Conservation (phyloP, 2,888 invertebrate species). For the Cryptophagus acutangulus region DNA sequence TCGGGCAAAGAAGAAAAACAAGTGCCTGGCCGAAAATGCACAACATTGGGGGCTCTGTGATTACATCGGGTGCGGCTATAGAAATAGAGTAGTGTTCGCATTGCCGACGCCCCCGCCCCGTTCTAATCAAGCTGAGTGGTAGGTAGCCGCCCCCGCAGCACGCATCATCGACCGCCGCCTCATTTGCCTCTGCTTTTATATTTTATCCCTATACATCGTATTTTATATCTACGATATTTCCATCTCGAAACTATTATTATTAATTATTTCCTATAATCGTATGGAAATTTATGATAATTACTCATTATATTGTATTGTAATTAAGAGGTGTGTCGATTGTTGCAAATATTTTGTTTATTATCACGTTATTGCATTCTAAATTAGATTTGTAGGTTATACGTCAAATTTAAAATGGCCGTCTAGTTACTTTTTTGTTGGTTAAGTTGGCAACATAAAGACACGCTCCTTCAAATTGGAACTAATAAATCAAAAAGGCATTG, state of each 20-base stretch:
- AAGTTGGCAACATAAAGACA: too few species aligned
- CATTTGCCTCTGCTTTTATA: conserved; percentile 29
- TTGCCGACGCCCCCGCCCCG: conserved; percentile 27
- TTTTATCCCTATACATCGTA: conserved; percentile 6
- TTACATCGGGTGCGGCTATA: conserved; percentile 29
- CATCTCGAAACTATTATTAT: too few species aligned
- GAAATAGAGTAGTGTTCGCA: conserved; percentile 17
- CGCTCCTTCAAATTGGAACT: too few species aligned
- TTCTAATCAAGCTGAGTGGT: conserved; percentile 35
- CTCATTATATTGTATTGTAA: background rate
- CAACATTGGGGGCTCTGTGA: too few species aligned
- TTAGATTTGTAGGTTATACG: too few species aligned
- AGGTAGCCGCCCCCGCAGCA: conserved; percentile 29
- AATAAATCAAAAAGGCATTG: background rate
- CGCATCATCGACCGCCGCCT: conserved; percentile 37
- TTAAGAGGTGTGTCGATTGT: background rate
- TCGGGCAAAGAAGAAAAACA: too few species aligned
- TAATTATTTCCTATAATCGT: background rate
- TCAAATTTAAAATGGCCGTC: too few species aligned
- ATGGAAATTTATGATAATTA: background rate
- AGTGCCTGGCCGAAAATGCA: too few species aligned
- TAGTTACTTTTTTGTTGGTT: too few species aligned
- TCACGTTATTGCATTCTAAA: background rate
- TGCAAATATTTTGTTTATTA: background rate
- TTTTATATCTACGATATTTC: too few species aligned